A percentile compares a stretch with the other conserved stretches of the same genome.
These are phyloP conservation scores for Lutjanus argentimaculatus DNA, from an alignment of 2,797 vertebrate species.

Conservation along the genomic window DNA sequence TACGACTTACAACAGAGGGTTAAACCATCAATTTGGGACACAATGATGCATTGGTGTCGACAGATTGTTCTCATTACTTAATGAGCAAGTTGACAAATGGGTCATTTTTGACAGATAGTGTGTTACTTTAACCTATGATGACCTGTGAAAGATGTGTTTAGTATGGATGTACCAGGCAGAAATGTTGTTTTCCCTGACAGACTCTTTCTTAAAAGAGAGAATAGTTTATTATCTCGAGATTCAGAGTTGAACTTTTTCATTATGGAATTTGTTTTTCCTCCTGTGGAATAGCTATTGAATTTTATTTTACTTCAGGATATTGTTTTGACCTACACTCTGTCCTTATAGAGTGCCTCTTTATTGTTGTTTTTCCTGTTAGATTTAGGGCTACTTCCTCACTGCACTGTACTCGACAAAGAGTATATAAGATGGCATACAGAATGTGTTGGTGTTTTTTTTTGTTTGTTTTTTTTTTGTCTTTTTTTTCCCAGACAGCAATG, in stretches of 20 bases:
- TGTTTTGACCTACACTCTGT: background rate
- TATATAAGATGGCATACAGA: background rate
- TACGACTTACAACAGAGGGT: background rate
- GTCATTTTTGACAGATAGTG: background rate
- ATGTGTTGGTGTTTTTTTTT: background rate
- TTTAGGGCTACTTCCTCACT: background rate
- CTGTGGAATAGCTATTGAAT: background rate
- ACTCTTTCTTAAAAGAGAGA: background rate
- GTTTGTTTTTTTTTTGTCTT: too few species aligned
- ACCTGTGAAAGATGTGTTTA: background rate
- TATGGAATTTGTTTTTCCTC: background rate
- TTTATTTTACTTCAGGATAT: background rate
- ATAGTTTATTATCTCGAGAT: background rate
- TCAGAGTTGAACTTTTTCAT: background rate
- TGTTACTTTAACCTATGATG: background rate
- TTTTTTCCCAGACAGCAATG: background rate
- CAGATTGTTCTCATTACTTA: background rate
- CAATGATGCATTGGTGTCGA: background rate
- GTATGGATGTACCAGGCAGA: background rate
- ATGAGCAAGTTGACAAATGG: slow-evolving; percentile 13
- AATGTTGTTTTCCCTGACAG: background rate
- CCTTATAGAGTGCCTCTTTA: background rate
- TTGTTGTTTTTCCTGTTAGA: background rate
- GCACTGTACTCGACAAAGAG: background rate
- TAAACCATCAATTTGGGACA: background rate